These are phyloP conservation scores for Uropsilus gracilis DNA, from an alignment of 2,113 vertebrate genomes.

Conservation along the genomic window DNA sequence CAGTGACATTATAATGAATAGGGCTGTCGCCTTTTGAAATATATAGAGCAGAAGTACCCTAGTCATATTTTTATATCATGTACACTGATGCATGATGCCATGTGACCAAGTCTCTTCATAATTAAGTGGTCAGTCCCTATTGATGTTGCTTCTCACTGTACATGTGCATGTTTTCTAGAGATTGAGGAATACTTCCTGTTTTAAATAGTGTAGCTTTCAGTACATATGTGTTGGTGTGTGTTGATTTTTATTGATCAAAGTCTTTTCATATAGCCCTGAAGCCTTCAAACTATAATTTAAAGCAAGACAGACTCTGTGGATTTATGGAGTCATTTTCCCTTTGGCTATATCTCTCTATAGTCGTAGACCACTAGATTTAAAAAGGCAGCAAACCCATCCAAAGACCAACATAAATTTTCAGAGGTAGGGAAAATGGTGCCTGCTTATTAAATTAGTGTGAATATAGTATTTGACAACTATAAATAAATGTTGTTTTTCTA, in stretches of 20 bases:
- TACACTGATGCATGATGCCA: not conserved
- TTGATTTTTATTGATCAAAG: slow-evolving; percentile 74
- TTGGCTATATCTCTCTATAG: slow-evolving; percentile 80
- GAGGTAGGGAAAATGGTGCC: slow-evolving; percentile 81
- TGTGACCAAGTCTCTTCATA: not conserved
- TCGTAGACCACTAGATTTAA: slow-evolving; percentile 84
- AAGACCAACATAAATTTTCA: slow-evolving; percentile 85
- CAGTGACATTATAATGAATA: not conserved
- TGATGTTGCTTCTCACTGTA: not conserved
- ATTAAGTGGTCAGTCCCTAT: not conserved
- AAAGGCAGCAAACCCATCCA: slow-evolving; percentile 84
- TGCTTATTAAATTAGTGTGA: slow-evolving; percentile 81
- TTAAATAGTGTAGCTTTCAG: slow-evolving; percentile 51
- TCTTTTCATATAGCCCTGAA: slow-evolving; percentile 61
- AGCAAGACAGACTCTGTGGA: slow-evolving; percentile 72
- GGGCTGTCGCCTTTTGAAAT: slow-evolving; percentile 1
- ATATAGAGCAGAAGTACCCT: slow-evolving; percentile 8
- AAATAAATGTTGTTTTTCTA: slow-evolving; percentile 82
- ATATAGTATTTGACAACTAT: slow-evolving; percentile 81
- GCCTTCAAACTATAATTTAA: slow-evolving; percentile 70
- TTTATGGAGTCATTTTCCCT: slow-evolving; percentile 83
- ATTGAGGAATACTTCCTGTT: not conserved
- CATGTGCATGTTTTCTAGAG: not conserved
- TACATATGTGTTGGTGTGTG: slow-evolving; percentile 40
- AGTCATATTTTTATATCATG: not conserved